Percentiles rank a stretch among this genome's conserved stretches.
Conservation (phyloP, 2,797 vertebrate species). For the Aphelocoma californica region DNA sequence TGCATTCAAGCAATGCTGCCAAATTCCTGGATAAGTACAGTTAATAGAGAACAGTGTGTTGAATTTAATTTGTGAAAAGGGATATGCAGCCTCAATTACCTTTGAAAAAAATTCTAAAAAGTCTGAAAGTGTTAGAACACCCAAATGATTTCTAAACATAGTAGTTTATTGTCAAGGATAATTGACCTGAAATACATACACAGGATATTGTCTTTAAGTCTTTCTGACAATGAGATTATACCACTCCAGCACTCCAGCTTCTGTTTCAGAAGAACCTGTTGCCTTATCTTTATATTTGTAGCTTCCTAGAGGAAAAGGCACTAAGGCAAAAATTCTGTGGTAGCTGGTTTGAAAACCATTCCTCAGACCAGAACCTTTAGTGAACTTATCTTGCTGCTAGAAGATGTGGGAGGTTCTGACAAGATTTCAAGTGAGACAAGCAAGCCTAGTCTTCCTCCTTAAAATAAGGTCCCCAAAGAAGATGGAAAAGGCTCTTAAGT, state of each 20-base stretch:
- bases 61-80: constrained; percentile 5
- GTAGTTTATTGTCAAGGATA: neutral
- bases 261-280: neutral
- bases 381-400: neutral
- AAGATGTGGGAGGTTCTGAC: neutral
- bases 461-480: neutral
- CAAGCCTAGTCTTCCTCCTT: neutral
- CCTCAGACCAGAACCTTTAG: neutral
- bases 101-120: neutral
- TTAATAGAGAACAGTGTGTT: neutral
- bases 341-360: neutral
- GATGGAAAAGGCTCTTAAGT: neutral
- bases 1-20: neutral
- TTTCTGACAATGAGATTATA: neutral
- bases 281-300: neutral
- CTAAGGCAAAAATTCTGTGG: neutral
- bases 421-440: neutral
- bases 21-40: constrained; percentile 13
- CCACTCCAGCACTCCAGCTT: neutral
- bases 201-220: neutral
- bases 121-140: neutral
- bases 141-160: neutral
- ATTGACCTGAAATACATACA: neutral
- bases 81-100: neutral
- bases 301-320: neutral